Percentiles rank a stretch among this genome's conserved stretches.
Evolutionary conservation across 2,797 vertebrate genomes (phyloP).

Genomic region (Notamacropus eugenii): DNA sequence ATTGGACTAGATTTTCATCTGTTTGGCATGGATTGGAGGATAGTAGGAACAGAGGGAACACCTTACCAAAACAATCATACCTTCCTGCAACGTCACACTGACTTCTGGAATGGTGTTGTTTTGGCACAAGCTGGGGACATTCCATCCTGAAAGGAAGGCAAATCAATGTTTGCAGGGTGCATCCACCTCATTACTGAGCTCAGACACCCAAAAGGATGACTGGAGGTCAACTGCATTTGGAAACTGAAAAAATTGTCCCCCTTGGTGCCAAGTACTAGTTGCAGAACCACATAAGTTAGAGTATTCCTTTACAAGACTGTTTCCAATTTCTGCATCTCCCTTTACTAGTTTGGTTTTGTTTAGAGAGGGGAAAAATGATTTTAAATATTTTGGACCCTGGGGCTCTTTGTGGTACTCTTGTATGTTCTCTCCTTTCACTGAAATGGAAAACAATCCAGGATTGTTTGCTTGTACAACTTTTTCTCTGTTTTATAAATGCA

Average conservation of each 20-base stretch:
- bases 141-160: constrained; percentile 24
- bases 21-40: constrained; percentile 62
- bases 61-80: constrained; percentile 64
- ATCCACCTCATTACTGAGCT: constrained; percentile 25
- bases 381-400: constrained; percentile 62
- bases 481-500: background rate
- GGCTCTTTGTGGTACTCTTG: constrained; percentile 67
- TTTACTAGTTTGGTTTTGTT: constrained; percentile 64
- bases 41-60: constrained; percentile 49
- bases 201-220: constrained; percentile 51
- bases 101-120: constrained; percentile 68
- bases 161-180: constrained; percentile 49
- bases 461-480: constrained; percentile 39
- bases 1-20: constrained; percentile 19
- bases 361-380: constrained; percentile 59
- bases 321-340: constrained; percentile 55
- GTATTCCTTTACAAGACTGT: constrained; percentile 22
- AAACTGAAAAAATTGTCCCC: constrained; percentile 38
- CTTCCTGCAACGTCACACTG: constrained; percentile 59
- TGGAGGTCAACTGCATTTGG: background rate
- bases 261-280: background rate
- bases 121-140: constrained; percentile 58
- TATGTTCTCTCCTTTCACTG: constrained; percentile 65
- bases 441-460: constrained; percentile 65
- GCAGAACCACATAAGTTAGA: constrained; percentile 16